Percentiles rank a stretch among this genome's conserved stretches.
Evolutionary conservation across 2,113 vertebrate species (phyloP).

Genomic region (Limnothrissa miodon): DNA sequence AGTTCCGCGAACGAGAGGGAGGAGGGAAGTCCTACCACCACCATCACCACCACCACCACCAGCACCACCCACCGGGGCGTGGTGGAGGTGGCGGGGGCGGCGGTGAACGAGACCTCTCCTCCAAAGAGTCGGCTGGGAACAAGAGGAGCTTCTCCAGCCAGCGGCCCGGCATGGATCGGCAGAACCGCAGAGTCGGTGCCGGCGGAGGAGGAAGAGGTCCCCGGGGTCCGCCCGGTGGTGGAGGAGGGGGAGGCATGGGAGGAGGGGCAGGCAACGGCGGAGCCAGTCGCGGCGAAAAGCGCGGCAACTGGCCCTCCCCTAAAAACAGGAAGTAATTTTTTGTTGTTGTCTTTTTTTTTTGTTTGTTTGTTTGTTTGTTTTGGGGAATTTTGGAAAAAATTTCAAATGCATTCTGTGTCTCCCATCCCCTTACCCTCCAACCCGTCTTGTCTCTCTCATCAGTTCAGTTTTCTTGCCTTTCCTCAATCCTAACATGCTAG

Average conservation of each 20-base stretch:
- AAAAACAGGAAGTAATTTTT: constrained; percentile 82
- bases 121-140: constrained; percentile 73
- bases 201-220: constrained; percentile 72
- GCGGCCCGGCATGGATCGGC: constrained; percentile 87
- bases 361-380: background rate
- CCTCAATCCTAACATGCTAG: constrained; percentile 35
- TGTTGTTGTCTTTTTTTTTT: background rate
- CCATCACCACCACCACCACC: constrained; percentile 53
- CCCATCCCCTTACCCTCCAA: constrained; percentile 41
- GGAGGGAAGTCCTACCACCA: constrained; percentile 64
- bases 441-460: constrained; percentile 57
- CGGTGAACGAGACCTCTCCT: constrained; percentile 68
- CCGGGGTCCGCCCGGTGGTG: constrained; percentile 63
- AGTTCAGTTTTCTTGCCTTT: constrained; percentile 50
- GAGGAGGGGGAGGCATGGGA: constrained; percentile 47
- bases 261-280: constrained; percentile 68
- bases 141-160: constrained; percentile 93
- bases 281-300: constrained; percentile 71
- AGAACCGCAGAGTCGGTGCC: constrained; percentile 78
- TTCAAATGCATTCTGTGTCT: constrained; percentile 52
- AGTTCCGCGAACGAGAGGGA: constrained; percentile 78
- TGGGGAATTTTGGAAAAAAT: constrained; percentile 53
- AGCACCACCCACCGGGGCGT: constrained; percentile 47
- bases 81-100: constrained; percentile 60
- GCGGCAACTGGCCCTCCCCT: constrained; percentile 87